Conservation (phyloP, 2,113 vertebrate genomes). For the Ptychochromis oligacanthus region DNA sequence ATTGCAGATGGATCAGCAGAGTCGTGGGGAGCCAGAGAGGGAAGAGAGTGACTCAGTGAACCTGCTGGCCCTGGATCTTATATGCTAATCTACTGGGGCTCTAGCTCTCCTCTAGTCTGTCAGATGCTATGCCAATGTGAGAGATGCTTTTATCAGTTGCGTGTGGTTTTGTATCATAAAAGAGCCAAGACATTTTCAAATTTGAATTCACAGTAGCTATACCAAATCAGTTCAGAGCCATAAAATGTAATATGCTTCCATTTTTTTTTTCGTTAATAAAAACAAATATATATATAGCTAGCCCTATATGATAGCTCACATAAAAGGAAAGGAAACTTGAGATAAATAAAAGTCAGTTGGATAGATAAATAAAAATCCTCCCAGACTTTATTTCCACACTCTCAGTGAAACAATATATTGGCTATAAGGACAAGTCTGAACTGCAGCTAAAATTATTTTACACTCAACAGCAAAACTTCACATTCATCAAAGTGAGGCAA, state of each 20-base stretch:
- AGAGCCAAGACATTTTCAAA: not conserved
- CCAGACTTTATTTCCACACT: not conserved
- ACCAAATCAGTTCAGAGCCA: too few relatives aligned
- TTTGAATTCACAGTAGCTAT: not conserved
- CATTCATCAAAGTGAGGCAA: not conserved
- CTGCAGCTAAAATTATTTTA: not conserved
- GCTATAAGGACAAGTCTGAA: not conserved
- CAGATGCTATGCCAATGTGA: constrained; percentile 7
- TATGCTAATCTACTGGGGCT: constrained; percentile 45
- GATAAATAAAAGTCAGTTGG: too few relatives aligned
- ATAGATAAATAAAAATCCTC: too few relatives aligned
- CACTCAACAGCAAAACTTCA: not conserved
- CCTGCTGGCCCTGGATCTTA: constrained; percentile 30
- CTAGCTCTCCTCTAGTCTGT: constrained; percentile 1
- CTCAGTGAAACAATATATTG: not conserved
- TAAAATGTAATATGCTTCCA: too few relatives aligned
- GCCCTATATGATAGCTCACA: rapidly evolving
- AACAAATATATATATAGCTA: not conserved
- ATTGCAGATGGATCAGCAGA: constrained; percentile 46
- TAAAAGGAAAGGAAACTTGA: not conserved
- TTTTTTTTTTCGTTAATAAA: too few relatives aligned
- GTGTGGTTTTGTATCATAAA: not conserved
- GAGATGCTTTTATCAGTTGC: constrained; percentile 12
- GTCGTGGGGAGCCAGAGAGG: constrained; percentile 27
- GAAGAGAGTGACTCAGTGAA: constrained; percentile 31